A percentile compares a stretch with the other conserved stretches of the same genome.
Evolutionary conservation across 2,888 invertebrate genomes (phyloP).

Genomic region (Danaus chrysippus): DNA sequence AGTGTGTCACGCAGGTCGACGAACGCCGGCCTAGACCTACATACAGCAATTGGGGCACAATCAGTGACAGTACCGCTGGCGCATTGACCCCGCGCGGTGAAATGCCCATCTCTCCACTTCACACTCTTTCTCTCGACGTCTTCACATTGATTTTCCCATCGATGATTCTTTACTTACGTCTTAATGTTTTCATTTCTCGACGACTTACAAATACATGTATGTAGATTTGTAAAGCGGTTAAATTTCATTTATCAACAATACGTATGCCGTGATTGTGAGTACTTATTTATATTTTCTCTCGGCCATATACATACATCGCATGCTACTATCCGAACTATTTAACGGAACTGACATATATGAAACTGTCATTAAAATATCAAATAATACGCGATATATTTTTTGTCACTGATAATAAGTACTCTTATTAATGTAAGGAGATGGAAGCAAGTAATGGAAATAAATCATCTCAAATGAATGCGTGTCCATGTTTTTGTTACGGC

Average conservation of each 20-base stretch:
- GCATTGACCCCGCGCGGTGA: conserved; percentile 76
- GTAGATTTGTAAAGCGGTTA: conserved; percentile 10
- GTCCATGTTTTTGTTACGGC: conserved; percentile 19
- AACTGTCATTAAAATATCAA: conserved; percentile 68
- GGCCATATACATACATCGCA: conserved; percentile 51
- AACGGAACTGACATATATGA: conserved; percentile 69
- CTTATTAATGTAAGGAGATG: conserved; percentile 32
- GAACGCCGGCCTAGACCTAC: conserved; percentile 80
- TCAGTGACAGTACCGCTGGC: conserved; percentile 77
- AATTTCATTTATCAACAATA: conserved; percentile 14
- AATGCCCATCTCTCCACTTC: conserved; percentile 75
- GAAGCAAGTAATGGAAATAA: conserved; percentile 45
- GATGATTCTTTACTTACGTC: conserved; percentile 12
- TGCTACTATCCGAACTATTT: conserved; percentile 71
- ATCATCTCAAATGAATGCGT: conserved; percentile 34
- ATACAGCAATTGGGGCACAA: conserved; percentile 76
- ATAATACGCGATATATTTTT: conserved; percentile 49
- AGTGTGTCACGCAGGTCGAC: conserved; percentile 77
- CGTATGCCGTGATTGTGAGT: conserved; percentile 30
- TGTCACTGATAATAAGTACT: conserved; percentile 24
- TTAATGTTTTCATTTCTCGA: conserved; percentile 24
- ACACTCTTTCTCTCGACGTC: conserved; percentile 75
- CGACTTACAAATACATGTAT: conserved; percentile 3
- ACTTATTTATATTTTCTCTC: conserved; percentile 59
- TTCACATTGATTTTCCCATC: conserved; percentile 61